Base-by-base conservation (phyloP, 1,140 invertebrate genomes). In the Wasmannia auropunctata region DNA sequence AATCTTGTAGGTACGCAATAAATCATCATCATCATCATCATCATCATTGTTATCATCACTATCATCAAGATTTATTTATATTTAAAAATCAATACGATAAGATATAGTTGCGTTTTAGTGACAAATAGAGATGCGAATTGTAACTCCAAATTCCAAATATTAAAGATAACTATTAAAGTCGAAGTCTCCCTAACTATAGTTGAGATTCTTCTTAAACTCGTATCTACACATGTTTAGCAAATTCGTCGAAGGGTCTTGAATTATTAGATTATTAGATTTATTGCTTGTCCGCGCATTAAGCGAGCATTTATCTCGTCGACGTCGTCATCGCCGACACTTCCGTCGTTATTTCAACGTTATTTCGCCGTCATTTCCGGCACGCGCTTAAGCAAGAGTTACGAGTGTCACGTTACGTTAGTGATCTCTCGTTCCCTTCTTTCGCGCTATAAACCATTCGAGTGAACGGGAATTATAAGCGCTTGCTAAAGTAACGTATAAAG, bases 311-410 rank as follows among this genome's bases (percentile, higher is more conserved):
- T 91, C 65, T 79, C 67, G 56, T 51, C 14, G 63, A 75, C 75
- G 74, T 76, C 75, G 74, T 76, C 37, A 51, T 10, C 51, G 70
- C 76, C 85, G 83, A 91, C 86, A 83, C 87, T 92, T 84, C 89
- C 85, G 87, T 93, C 90, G 87, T 91, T 92, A 92, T 92, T 92
- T 90, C 81, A 86, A 86, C 88, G 90, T 90, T 93, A 92, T 92
- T 92, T 89, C 77, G 63, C 63, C 85, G 88, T 90, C 87, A 90
- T 91, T 91, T 93, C 75, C 87, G 85, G 80, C 89, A 87, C 85
- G 83, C 85, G 85, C 83, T 91, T 91, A 91, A 92, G 62, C 83
- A 86, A 92, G 91, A 92, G 86, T 92, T 91, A 91, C 91, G 91
- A 80, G 88, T 67, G 87, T n/a, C 86, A 84, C 86, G 88, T 77